phyloP scores from a whole-genome alignment of 2,113 vertebrate species.

The Hypanus sabinus region DNA sequence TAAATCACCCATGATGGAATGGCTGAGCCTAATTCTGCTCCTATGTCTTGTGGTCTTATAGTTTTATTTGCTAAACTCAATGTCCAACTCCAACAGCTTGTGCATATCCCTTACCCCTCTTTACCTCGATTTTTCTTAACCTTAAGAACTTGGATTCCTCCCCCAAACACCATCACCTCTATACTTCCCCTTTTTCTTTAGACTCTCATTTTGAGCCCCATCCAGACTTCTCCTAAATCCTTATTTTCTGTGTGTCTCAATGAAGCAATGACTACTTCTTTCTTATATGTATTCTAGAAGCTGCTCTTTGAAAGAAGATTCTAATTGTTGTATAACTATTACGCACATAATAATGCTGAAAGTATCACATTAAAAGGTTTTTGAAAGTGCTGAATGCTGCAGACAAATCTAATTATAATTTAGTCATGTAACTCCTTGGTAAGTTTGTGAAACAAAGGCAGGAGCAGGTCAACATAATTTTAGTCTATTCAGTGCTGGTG shows the following conservation, averaged over 20 bases:
- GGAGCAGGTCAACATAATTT: neutral
- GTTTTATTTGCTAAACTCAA: neutral
- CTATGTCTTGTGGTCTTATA: no score
- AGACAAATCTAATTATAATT: neutral
- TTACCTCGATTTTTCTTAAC: neutral
- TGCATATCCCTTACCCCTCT: neutral
- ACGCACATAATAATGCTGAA: neutral
- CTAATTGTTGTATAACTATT: neutral
- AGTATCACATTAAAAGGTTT: no score
- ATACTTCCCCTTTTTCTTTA: neutral
- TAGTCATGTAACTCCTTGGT: neutral
- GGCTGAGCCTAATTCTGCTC: no score
- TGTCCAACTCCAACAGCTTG: neutral
- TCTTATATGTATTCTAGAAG: neutral
- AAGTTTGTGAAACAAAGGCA: neutral
- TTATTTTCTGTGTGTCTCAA: neutral
- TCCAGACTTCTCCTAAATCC: neutral
- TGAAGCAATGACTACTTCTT: neutral
- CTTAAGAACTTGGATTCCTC: neutral
- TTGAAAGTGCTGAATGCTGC: neutral
- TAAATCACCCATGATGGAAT: no score
- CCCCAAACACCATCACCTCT: neutral
- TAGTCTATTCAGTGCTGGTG: neutral
- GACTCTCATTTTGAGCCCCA: neutral
- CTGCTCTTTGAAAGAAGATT: neutral